These are phyloP conservation scores for Bombylius major DNA, from an alignment of 2,888 invertebrate genomes.

Conservation along the genomic window DNA sequence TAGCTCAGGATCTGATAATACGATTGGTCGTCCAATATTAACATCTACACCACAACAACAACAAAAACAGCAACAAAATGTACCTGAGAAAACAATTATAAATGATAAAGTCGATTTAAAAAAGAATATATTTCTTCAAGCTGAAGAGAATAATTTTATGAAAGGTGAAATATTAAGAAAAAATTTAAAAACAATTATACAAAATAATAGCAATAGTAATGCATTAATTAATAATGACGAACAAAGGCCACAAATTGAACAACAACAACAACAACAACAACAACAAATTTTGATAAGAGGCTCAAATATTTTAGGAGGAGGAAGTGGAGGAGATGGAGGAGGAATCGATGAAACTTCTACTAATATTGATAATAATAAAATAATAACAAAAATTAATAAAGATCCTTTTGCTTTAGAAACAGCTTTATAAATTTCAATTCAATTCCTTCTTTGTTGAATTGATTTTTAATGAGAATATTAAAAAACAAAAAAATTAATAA, in stretches of 20 bases:
- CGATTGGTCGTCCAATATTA: background rate
- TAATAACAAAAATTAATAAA: conserved; percentile 3
- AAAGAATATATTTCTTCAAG: conserved; percentile 34
- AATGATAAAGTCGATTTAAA: conserved; percentile 28
- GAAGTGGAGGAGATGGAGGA: too few species aligned
- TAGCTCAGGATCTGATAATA: conserved; percentile 47
- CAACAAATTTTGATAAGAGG: background rate
- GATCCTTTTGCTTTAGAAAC: conserved; percentile 5
- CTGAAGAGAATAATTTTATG: conserved; percentile 37
- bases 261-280: background rate
- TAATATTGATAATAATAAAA: too few species aligned
- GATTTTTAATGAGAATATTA: too few species aligned
- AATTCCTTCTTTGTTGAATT: too few species aligned
- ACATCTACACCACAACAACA: background rate
- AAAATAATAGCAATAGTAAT: background rate
- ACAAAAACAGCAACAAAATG: background rate
- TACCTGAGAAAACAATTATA: conserved; percentile 16
- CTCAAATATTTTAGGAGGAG: background rate
- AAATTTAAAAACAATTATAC: conserved; percentile 14
- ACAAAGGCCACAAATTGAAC: too few species aligned
- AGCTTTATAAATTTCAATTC: background rate
- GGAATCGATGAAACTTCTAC: too few species aligned
- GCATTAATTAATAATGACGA: too few species aligned
- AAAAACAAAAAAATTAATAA: too few species aligned
- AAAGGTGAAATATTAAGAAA: conserved; percentile 27